phyloP scores from a whole-genome alignment of 2,888 invertebrate species.

The Apamea anceps region DNA sequence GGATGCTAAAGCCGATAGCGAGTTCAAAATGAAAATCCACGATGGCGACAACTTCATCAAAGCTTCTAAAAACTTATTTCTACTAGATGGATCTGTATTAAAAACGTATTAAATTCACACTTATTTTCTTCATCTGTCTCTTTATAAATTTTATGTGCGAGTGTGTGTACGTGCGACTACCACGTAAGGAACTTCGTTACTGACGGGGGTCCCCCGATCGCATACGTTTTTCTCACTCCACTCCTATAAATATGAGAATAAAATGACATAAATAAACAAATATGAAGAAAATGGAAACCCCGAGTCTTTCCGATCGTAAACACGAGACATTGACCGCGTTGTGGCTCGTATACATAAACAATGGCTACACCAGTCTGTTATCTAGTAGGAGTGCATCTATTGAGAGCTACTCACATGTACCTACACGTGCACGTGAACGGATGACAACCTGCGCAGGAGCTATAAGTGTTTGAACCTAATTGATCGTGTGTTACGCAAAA shows the following conservation, averaged over 20 bases:
- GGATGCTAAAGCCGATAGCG: too few species aligned
- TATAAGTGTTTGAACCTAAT: not conserved
- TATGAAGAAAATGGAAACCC: conserved; percentile 70
- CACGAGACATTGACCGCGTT: conserved; percentile 84
- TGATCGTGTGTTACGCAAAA: too few species aligned
- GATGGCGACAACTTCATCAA: not conserved
- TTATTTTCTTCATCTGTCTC: not conserved
- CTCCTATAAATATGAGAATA: not conserved
- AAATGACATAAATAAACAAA: not conserved
- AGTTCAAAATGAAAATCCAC: too few species aligned
- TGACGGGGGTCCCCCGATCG: too few species aligned
- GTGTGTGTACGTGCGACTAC: too few species aligned
- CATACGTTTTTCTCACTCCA: not conserved
- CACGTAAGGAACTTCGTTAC: too few species aligned
- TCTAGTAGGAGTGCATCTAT: conserved; percentile 62
- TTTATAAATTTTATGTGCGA: too few species aligned
- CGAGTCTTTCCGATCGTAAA: conserved; percentile 75
- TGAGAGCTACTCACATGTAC: conserved; percentile 44
- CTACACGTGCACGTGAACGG: conserved; percentile 40
- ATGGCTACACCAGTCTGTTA: conserved; percentile 71
- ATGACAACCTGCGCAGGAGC: conserved; percentile 12
- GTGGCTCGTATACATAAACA: conserved; percentile 78
- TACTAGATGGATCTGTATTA: not conserved
- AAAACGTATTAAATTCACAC: not conserved
- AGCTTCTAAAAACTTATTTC: not conserved